These are phyloP conservation scores for Sitta carolinensis DNA, from an alignment of 2,797 vertebrate genomes.

Conservation along the genomic window DNA sequence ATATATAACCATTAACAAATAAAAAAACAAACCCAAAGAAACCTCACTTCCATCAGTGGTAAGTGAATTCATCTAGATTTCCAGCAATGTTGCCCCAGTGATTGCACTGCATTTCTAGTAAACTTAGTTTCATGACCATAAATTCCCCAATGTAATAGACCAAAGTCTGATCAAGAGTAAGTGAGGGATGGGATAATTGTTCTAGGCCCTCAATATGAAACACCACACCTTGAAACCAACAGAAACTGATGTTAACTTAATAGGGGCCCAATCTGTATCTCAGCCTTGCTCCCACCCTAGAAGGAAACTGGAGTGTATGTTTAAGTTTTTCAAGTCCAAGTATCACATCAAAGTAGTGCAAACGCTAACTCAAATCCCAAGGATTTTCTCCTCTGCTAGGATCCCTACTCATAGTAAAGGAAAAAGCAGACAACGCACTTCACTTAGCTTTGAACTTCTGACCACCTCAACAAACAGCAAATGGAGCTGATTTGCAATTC, in stretches of 20 bases:
- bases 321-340: background rate
- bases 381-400: background rate
- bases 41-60: background rate
- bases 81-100: background rate
- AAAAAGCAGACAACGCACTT: background rate
- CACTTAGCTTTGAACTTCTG: background rate
- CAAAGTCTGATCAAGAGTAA: background rate
- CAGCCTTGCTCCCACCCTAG: background rate
- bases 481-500: background rate
- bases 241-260: background rate
- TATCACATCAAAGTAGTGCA: background rate
- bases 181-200: background rate
- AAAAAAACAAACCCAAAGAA: background rate
- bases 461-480: background rate
- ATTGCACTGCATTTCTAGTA: background rate
- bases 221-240: background rate
- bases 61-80: background rate
- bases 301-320: accelerated
- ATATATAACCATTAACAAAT: background rate
- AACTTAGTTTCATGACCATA: background rate
- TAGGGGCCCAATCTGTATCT: accelerated
- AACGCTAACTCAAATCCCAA: background rate
- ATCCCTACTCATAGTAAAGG: background rate
- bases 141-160: accelerated
- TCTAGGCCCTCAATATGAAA: background rate